Conservation (phyloP, 1,140 invertebrate species). For the Dreissena polymorpha region DNA sequence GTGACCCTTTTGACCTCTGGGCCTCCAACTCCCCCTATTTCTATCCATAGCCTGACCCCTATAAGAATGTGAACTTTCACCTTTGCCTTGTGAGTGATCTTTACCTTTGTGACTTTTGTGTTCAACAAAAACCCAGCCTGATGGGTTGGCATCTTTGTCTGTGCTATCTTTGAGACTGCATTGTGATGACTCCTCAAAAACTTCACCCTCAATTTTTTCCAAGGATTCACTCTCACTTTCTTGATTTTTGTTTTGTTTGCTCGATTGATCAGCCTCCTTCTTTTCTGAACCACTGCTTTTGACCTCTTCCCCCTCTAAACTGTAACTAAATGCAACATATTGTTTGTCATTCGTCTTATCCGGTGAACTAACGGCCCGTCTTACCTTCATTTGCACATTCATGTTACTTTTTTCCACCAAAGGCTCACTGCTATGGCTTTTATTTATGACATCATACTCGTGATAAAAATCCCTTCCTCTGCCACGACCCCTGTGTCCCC, state of each 20-base stretch:
- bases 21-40: no score
- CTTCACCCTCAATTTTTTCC: not conserved
- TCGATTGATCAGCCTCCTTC: not conserved
- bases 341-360: constrained; percentile 33
- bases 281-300: not conserved
- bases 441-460: not conserved
- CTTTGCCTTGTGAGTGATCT: not conserved
- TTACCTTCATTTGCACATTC: not conserved
- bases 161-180: not conserved
- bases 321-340: constrained; percentile 8
- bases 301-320: not conserved
- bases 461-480: constrained; percentile 2
- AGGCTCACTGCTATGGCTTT: constrained; percentile 32
- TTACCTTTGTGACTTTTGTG: not conserved
- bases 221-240: no score
- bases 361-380: constrained; percentile 35
- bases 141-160: not conserved
- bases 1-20: no score
- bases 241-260: no score
- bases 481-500: not conserved
- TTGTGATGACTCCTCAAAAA: not conserved
- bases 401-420: not conserved
- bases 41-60: no score
- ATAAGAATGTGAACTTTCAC: no score
- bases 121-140: not conserved